Evolutionary conservation across 1,140 invertebrate genomes (phyloP).

Genomic region (Thaumetopoea pityocampa): DNA sequence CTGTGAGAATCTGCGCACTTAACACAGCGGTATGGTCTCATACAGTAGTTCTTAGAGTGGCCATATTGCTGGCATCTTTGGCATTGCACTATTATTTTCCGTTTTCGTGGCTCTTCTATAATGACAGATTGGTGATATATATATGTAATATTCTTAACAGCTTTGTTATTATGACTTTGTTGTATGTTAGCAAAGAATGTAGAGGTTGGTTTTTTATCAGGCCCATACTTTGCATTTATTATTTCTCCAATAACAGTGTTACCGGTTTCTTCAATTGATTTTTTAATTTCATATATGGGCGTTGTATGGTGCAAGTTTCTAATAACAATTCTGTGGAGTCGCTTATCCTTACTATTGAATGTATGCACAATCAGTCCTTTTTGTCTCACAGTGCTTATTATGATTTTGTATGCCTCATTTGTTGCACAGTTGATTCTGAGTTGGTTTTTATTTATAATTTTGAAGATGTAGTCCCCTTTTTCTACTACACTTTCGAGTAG

Average conservation of each 20-base stretch:
- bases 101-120: conserved; percentile 5
- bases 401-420: not conserved
- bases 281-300: not conserved
- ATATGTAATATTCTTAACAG: not conserved
- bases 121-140: not conserved
- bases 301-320: conserved; percentile 3
- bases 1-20: conserved; percentile 1
- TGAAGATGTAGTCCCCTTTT: not conserved
- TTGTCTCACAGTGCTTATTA: not conserved
- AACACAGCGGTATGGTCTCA: conserved; percentile 5
- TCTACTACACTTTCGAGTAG: not conserved
- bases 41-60: conserved; percentile 8
- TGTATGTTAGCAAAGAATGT: conserved; percentile 3
- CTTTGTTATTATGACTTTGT: not conserved
- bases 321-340: not conserved
- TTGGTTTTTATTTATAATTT: not conserved
- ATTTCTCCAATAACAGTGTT: conserved; percentile 2
- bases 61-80: conserved; percentile 7
- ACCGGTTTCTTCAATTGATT: not conserved
- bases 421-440: not conserved
- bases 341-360: not conserved
- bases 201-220: not conserved
- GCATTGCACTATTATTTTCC: conserved; percentile 7
- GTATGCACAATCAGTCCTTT: conserved; percentile 5
- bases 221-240: not conserved